These are phyloP conservation scores for Lycocerus yunnanus DNA, from an alignment of 2,888 invertebrate species.

Conservation along the genomic window DNA sequence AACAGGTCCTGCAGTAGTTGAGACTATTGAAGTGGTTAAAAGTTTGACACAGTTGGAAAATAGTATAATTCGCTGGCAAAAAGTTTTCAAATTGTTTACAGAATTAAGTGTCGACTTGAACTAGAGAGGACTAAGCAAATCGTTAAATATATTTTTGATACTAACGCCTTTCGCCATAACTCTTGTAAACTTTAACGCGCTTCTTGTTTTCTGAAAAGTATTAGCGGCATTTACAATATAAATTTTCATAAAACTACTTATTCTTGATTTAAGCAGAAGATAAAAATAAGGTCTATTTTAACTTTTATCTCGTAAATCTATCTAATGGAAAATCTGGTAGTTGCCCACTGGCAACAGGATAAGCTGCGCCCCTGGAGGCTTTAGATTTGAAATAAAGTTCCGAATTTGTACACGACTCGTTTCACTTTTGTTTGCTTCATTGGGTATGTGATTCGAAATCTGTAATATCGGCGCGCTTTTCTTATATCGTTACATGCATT, in stretches of 20 bases:
- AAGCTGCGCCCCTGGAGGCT: conserved; percentile 28
- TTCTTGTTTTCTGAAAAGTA: not conserved
- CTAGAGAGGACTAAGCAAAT: not conserved
- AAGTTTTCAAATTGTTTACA: not conserved
- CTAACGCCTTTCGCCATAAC: not conserved
- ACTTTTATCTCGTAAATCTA: conserved; percentile 31
- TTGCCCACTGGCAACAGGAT: conserved; percentile 27
- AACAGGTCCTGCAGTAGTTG: not conserved
- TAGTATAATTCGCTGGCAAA: not conserved
- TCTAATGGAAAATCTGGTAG: conserved; percentile 20
- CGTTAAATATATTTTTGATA: not conserved
- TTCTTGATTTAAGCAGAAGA: conserved; percentile 6
- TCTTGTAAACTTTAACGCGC: not conserved
- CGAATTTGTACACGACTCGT: conserved; percentile 30
- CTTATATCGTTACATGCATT: conserved; percentile 27
- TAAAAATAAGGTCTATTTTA: conserved; percentile 25
- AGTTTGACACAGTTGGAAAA: not conserved
- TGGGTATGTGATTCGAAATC: conserved; percentile 28
- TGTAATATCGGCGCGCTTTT: conserved; percentile 29
- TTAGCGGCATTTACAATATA: not conserved
- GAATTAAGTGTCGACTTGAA: not conserved
- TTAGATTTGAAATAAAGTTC: conserved; percentile 29
- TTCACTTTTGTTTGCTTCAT: conserved; percentile 29
- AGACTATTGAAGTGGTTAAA: not conserved
- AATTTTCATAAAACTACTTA: not conserved